Conservation (phyloP, 1,140 invertebrate species). For the Drosophila bocki region DNA sequence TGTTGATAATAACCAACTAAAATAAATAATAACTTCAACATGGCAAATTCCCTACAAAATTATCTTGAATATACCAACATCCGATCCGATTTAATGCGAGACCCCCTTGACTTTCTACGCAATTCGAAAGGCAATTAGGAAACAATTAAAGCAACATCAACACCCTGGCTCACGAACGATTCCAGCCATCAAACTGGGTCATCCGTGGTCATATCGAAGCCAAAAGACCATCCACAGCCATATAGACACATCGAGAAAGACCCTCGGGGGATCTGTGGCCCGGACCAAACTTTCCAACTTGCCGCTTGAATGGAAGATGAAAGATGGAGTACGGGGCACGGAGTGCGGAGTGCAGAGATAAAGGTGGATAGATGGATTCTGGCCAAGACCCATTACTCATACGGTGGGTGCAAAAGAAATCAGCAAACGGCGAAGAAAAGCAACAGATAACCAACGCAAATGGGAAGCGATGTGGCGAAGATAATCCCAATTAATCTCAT, state of each 20-base stretch:
- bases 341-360: slow-evolving; percentile 12
- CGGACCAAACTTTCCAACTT: slow-evolving; percentile 42
- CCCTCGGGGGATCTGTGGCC: slow-evolving; percentile 37
- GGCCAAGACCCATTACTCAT: slow-evolving; percentile 38
- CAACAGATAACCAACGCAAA: slow-evolving; percentile 21
- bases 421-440: slow-evolving; percentile 18
- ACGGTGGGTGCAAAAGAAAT: slow-evolving; percentile 45
- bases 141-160: slow-evolving; percentile 76
- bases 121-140: slow-evolving; percentile 66
- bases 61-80: neutral
- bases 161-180: slow-evolving; percentile 14
- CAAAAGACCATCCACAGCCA: slow-evolving; percentile 3
- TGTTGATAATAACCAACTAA: neutral
- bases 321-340: neutral
- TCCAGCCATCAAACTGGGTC: slow-evolving; percentile 49
- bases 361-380: slow-evolving; percentile 46
- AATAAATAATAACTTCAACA: neutral
- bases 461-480: slow-evolving; percentile 29
- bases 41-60: neutral
- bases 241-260: slow-evolving; percentile 1
- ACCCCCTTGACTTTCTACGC: slow-evolving; percentile 14
- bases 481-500: slow-evolving; percentile 45
- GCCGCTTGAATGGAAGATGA: slow-evolving; percentile 37
- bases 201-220: slow-evolving; percentile 14
- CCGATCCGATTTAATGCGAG: neutral